Evolutionary conservation across 2,113 vertebrate species (phyloP).

Genomic region (Erpornis zantholeuca): DNA sequence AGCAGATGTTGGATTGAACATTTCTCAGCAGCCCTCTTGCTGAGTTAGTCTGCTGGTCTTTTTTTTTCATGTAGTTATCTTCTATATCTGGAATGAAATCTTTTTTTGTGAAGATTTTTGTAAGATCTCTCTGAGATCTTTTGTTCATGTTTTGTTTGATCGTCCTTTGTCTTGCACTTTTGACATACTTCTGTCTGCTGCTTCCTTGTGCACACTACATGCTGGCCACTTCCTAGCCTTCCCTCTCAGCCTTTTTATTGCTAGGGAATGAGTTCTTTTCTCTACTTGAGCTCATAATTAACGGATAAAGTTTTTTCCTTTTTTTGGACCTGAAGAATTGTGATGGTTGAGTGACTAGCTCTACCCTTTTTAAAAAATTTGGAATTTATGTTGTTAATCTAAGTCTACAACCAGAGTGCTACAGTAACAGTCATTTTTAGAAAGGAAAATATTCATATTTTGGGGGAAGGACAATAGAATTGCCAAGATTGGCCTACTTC

Average conservation of each 20-base stretch:
- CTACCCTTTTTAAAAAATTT: background rate
- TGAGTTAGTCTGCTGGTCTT: background rate
- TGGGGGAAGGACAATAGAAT: background rate
- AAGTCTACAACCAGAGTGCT: background rate
- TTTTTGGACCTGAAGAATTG: background rate
- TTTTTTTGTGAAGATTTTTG: background rate
- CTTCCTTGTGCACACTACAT: background rate
- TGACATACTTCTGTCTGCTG: background rate
- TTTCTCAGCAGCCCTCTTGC: background rate
- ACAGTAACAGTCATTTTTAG: background rate
- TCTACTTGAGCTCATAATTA: background rate
- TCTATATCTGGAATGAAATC: background rate
- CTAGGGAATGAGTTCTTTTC: background rate
- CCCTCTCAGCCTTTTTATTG: background rate
- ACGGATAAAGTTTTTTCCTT: background rate
- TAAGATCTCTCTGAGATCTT: background rate
- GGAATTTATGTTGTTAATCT: background rate
- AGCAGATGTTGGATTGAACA: background rate
- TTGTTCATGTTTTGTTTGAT: background rate
- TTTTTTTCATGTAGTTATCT: background rate
- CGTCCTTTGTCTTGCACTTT: background rate
- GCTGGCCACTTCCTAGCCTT: background rate
- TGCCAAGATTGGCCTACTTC: background rate
- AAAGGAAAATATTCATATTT: background rate
- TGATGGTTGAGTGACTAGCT: background rate